These are phyloP conservation scores for Antheraea pernyi DNA, from an alignment of 1,140 invertebrate species.

Conservation along the genomic window DNA sequence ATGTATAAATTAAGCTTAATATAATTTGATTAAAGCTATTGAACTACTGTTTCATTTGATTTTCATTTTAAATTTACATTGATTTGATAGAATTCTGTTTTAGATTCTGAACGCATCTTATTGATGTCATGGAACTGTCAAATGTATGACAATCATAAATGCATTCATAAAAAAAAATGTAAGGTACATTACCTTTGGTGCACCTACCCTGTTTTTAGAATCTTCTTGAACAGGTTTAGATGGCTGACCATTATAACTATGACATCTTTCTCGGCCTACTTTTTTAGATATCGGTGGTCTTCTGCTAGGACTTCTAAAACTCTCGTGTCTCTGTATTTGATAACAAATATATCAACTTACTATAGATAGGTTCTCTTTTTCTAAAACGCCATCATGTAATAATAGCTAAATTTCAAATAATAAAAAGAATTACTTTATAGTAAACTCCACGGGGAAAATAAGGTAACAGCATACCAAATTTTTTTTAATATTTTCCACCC, in stretches of 20 bases:
- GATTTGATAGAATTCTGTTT: constrained; percentile 27
- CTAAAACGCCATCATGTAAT: too few relatives aligned
- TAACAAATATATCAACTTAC: too few relatives aligned
- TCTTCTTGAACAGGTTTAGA: constrained; percentile 30
- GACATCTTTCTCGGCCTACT: constrained; percentile 58
- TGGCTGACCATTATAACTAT: constrained; percentile 53
- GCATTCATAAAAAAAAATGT: constrained; percentile 7
- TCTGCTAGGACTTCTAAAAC: constrained; percentile 53
- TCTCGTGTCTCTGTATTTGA: constrained; percentile 56
- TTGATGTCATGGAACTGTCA: background rate
- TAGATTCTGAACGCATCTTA: constrained; percentile 50
- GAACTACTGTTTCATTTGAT: constrained; percentile 21
- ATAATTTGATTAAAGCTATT: constrained; percentile 15
- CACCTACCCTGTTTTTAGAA: constrained; percentile 22
- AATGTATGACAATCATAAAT: background rate
- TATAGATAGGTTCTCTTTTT: too few relatives aligned
- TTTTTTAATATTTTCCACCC: too few relatives aligned
- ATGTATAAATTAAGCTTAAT: constrained; percentile 15
- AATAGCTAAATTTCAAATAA: too few relatives aligned
- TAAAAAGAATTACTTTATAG: too few relatives aligned
- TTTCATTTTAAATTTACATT: constrained; percentile 17
- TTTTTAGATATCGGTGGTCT: constrained; percentile 44
- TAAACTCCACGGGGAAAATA: too few relatives aligned
- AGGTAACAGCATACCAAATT: too few relatives aligned
- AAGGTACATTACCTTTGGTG: constrained; percentile 24